Percentiles rank a stretch among this genome's conserved stretches.
phyloP scores from a whole-genome alignment of 2,797 vertebrate species.

The Cryptoprocta ferox region DNA sequence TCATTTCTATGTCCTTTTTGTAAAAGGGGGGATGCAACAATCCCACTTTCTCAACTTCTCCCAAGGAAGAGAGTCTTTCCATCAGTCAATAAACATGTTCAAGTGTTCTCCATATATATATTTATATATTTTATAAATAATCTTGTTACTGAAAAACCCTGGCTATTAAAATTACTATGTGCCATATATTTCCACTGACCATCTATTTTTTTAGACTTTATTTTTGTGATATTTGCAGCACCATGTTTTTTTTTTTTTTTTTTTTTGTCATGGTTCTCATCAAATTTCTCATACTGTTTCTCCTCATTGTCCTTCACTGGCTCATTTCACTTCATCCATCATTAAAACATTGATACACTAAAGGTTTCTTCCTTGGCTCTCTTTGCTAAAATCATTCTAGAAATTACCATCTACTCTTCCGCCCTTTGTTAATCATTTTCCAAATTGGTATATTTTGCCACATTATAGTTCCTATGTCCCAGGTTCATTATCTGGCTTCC shows the following conservation, averaged over 20 bases:
- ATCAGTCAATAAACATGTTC: background rate
- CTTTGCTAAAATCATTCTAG: background rate
- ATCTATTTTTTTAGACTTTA: background rate
- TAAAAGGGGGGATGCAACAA: background rate
- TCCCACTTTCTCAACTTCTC: constrained; percentile 1
- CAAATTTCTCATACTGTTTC: background rate
- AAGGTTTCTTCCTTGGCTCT: background rate
- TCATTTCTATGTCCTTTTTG: constrained; percentile 34
- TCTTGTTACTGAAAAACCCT: background rate
- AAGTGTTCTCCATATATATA: background rate
- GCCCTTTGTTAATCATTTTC: background rate
- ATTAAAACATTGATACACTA: background rate
- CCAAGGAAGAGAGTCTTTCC: background rate
- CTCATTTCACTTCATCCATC: background rate
- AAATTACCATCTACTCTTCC: constrained; percentile 6
- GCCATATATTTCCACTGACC: background rate
- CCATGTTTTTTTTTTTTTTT: background rate
- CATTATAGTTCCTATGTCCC: background rate
- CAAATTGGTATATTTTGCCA: background rate
- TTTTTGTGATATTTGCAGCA: background rate
- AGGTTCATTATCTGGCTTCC: background rate
- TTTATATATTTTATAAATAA: background rate
- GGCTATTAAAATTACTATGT: background rate
- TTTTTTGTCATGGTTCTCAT: background rate
- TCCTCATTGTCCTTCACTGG: background rate